Conservation (phyloP, 2,797 vertebrate species). For the Alosa sapidissima region DNA sequence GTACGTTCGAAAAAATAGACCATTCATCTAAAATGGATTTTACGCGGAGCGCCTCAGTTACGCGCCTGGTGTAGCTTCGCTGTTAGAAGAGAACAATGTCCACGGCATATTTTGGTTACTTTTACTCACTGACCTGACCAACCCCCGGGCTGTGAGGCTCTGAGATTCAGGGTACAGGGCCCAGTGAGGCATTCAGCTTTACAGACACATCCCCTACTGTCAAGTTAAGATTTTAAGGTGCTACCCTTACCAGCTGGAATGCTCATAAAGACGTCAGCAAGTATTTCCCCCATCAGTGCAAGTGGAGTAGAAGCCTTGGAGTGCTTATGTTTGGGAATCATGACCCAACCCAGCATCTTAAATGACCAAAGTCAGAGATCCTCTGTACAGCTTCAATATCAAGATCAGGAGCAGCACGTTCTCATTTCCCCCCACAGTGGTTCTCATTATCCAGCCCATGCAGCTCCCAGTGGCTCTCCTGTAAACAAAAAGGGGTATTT, state of each 20-base stretch:
- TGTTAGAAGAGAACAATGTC: background rate
- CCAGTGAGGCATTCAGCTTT: background rate
- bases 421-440: background rate
- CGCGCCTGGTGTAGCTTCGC: too few species aligned
- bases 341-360: too few species aligned
- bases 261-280: background rate
- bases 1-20: too few species aligned
- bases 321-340: too few species aligned
- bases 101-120: background rate
- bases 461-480: background rate
- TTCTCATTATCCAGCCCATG: background rate
- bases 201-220: background rate
- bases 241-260: background rate
- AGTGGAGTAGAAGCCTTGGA: too few species aligned
- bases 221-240: background rate
- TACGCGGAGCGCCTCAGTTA: too few species aligned
- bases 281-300: too few species aligned
- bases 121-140: background rate
- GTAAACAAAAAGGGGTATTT: background rate
- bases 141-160: background rate
- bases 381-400: background rate
- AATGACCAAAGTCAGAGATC: background rate
- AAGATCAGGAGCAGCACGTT: background rate
- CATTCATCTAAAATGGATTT: too few species aligned
- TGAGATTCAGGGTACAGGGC: background rate